These are phyloP conservation scores for Pachydiplax longipennis DNA, from an alignment of 2,888 invertebrate genomes.

Conservation along the genomic window DNA sequence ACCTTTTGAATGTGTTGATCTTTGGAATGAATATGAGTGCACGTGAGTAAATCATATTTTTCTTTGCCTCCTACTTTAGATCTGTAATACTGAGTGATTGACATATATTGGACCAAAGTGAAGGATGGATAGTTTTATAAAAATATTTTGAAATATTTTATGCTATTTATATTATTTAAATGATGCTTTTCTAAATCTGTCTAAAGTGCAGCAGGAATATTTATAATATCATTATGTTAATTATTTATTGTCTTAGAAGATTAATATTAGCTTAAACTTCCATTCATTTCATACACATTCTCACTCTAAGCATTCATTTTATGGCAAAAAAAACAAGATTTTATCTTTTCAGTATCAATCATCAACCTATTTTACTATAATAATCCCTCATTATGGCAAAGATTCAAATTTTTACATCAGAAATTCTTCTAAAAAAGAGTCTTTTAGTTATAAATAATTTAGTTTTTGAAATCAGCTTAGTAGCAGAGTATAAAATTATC, in stretches of 20 bases:
- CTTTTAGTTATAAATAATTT: too few relatives aligned
- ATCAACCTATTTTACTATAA: too few relatives aligned
- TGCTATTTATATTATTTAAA: not conserved
- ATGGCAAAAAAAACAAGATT: too few relatives aligned
- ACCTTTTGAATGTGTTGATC: slow-evolving; percentile 92
- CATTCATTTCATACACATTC: too few relatives aligned
- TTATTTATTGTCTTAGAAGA: not conserved
- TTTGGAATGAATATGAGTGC: slow-evolving; percentile 99
- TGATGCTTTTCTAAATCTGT: not conserved
- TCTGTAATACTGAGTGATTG: not conserved
- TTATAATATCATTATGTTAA: too few relatives aligned
- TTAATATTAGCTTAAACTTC: too few relatives aligned
- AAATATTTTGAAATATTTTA: not conserved
- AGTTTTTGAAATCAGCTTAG: not conserved
- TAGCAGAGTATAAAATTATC: not conserved
- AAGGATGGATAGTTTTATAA: not conserved
- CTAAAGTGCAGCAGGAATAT: not conserved
- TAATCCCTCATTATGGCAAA: too few relatives aligned
- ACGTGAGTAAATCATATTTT: slow-evolving; percentile 74
- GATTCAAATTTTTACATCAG: too few relatives aligned
- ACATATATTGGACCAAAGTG: not conserved
- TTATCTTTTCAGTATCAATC: too few relatives aligned
- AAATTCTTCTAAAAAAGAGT: too few relatives aligned
- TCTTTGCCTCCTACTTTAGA: not conserved
- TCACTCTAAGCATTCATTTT: too few relatives aligned